A percentile compares a stretch with the other conserved stretches of the same genome.
Conservation (phyloP, 2,113 vertebrate species). For the Pollimyrus isidori region DNA sequence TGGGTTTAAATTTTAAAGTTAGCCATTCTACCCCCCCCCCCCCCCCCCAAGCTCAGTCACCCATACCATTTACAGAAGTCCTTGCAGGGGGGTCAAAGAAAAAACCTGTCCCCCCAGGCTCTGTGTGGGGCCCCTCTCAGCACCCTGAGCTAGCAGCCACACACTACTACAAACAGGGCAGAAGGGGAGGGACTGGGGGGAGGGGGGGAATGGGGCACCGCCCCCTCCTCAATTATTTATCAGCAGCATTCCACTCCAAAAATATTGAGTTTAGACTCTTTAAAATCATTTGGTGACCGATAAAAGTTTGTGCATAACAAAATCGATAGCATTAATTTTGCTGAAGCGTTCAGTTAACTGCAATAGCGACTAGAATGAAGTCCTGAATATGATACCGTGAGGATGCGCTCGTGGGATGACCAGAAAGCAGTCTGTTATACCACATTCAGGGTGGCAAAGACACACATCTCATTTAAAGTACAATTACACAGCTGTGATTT, state of each 20-base stretch:
- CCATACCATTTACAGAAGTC: too few species aligned
- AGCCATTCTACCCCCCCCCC: background rate
- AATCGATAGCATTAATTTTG: background rate
- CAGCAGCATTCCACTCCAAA: background rate
- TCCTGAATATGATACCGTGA: too few species aligned
- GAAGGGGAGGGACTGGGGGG: background rate
- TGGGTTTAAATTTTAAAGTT: conserved; percentile 13
- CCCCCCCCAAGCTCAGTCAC: background rate
- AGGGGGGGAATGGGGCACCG: background rate
- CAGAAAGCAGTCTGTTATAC: background rate
- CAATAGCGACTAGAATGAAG: background rate
- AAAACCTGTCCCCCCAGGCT: background rate
- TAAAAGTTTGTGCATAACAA: background rate
- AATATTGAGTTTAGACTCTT: background rate
- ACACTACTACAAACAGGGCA: background rate
- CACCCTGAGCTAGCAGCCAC: background rate
- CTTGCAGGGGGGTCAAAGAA: background rate
- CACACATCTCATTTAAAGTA: background rate
- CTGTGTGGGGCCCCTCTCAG: background rate
- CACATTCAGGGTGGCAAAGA: background rate
- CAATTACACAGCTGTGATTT: background rate
- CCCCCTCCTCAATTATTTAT: background rate
- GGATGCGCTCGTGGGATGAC: too few species aligned
- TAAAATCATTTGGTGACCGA: background rate
- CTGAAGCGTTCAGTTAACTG: background rate